Base-by-base conservation (phyloP, 1,140 invertebrate species). In the Sarcophaga bullata region DNA sequence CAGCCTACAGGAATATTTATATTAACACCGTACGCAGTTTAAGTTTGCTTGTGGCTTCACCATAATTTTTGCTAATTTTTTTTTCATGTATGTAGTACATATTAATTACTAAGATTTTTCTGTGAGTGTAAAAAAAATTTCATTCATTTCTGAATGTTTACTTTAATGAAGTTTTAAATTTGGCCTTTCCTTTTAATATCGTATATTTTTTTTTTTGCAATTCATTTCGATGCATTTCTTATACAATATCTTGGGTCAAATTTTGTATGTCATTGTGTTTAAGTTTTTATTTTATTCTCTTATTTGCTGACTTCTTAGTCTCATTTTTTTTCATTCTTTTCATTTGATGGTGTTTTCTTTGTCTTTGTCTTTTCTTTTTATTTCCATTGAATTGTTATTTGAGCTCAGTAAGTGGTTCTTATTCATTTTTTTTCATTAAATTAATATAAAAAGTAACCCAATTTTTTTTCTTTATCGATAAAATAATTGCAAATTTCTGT, bases 371-470 rank as follows among this genome's bases (percentile, higher is more conserved):
- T 37, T 37, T 37, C 17, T 68, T 68, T 68, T 62, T 37, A 2
- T 68, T 19, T 19, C 17, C 17, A 68, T 8, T 17, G 25, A 37
- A 68, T 19, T 68, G 62, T 17, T 68, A 68, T 7, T 68, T 68
- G 19, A 19, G 62, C 54, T 58, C 11, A 19, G 4, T 37, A 37
- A 37, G 25, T 8, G 62, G 50, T 68, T 8, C 62, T 68, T 68
- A 68, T n/a, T n/a, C n/a, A n/a, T 17, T 68, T 19, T 25, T 9
- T 68, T 15, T 9, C 17, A 19, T 19, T 17, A 68, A n/a, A 19
- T 68, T 19, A 6, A 68, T 25, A 68, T 68, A 68, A 68, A 68
- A 68, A 68, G n/a, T 68, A 68, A 68, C 62, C 62, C 17, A 68
- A 68, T 68, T 68, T 68, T 62, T 50, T 68, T 25, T 0, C 25